A percentile compares a stretch with the other conserved stretches of the same genome.
Evolutionary conservation across 2,113 vertebrate genomes (phyloP).

Genomic region (Peromyscus maniculatus): DNA sequence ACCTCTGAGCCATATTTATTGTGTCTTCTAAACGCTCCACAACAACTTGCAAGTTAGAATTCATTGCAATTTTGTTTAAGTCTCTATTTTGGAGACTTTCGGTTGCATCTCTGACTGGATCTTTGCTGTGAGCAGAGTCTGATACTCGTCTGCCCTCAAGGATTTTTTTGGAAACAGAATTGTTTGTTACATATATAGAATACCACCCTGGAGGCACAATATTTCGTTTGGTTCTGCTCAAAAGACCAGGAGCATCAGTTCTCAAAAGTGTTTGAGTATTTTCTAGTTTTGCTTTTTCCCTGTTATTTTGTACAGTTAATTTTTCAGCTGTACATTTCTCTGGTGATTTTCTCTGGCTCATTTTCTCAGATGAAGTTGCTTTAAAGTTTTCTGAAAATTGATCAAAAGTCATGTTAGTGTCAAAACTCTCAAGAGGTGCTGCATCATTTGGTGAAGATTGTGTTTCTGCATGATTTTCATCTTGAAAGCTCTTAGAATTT

Average conservation of each 20-base stretch:
- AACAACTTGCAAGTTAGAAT: slow-evolving; percentile 88
- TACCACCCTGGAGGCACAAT: slow-evolving; percentile 94
- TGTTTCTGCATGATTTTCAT: slow-evolving; percentile 77
- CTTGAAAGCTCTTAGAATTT: slow-evolving; percentile 77
- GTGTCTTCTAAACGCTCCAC: slow-evolving; percentile 90
- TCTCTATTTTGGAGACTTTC: slow-evolving; percentile 81
- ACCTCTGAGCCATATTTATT: slow-evolving; percentile 83
- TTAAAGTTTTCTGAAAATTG: slow-evolving; percentile 82
- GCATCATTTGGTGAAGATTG: slow-evolving; percentile 80
- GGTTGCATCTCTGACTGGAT: slow-evolving; percentile 75
- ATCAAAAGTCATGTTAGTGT: slow-evolving; percentile 83
- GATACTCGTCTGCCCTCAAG: slow-evolving; percentile 81
- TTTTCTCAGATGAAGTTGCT: slow-evolving; percentile 71
- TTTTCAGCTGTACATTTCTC: slow-evolving; percentile 68
- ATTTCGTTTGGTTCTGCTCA: slow-evolving; percentile 89
- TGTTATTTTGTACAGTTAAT: slow-evolving; percentile 57
- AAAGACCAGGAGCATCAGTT: slow-evolving; percentile 76
- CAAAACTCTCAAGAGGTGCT: slow-evolving; percentile 84
- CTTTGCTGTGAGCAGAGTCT: slow-evolving; percentile 76
- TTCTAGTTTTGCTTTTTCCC: slow-evolving; percentile 62
- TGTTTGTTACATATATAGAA: slow-evolving; percentile 94
- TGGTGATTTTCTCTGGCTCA: slow-evolving; percentile 62
- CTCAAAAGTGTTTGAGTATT: slow-evolving; percentile 67
- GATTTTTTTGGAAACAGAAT: slow-evolving; percentile 88
- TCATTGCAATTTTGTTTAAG: slow-evolving; percentile 87